Conservation (phyloP, 2,888 invertebrate species). For the Diaperis boleti region DNA sequence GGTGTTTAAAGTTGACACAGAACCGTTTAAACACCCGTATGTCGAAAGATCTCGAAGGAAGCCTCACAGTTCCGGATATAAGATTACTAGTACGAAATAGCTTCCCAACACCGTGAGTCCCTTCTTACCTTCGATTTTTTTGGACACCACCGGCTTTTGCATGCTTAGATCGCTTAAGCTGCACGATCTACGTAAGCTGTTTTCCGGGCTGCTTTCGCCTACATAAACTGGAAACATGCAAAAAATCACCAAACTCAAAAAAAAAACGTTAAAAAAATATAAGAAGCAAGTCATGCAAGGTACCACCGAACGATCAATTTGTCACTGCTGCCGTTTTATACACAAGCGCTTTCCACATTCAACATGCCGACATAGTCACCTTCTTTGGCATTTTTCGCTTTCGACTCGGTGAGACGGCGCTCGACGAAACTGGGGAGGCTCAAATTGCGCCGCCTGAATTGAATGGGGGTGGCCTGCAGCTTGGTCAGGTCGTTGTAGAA, state of each 20-base stretch:
- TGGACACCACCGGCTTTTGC: conserved; percentile 59
- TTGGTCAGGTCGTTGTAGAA: conserved; percentile 67
- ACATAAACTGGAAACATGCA: conserved; percentile 62
- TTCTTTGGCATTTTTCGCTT: conserved; percentile 31
- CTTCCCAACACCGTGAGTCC: not conserved
- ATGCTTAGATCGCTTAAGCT: conserved; percentile 79
- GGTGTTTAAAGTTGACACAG: too few species aligned
- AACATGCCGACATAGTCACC: conserved; percentile 47
- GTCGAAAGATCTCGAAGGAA: too few species aligned
- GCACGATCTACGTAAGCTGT: conserved; percentile 82
- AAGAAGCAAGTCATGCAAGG: conserved; percentile 10
- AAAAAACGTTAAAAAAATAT: conserved; percentile 44
- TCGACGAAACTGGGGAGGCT: conserved; percentile 65
- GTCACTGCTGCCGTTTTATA: not conserved
- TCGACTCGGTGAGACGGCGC: conserved; percentile 50
- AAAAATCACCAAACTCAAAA: conserved; percentile 46
- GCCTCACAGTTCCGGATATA: not conserved
- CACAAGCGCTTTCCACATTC: conserved; percentile 40
- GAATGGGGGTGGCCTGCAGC: conserved; percentile 69
- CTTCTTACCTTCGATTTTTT: conserved; percentile 61
- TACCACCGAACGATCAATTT: conserved; percentile 10
- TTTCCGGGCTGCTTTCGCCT: conserved; percentile 64
- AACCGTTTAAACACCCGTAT: too few species aligned
- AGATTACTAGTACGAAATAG: too few species aligned
- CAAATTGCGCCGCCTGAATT: conserved; percentile 73